These are phyloP conservation scores for Torymus auratus DNA, from an alignment of 2,888 invertebrate species.

Conservation along the genomic window DNA sequence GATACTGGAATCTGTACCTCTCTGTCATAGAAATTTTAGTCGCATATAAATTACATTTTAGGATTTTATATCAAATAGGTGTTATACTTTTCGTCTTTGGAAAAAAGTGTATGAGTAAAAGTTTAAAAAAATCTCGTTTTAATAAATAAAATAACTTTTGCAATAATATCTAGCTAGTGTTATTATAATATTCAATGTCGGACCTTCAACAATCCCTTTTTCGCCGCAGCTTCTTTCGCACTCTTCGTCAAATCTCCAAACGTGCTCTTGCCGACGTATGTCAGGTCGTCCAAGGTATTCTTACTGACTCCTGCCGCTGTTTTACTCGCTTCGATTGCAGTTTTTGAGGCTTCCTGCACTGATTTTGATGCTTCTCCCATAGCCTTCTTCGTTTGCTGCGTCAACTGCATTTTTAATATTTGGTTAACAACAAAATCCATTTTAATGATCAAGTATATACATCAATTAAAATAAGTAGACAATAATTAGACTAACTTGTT, in stretches of 20 bases:
- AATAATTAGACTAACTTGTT: slow-evolving; percentile 82
- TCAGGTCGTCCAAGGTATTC: slow-evolving; percentile 91
- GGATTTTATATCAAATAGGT: too few relatives aligned
- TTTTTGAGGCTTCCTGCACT: slow-evolving; percentile 90
- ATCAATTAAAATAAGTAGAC: not conserved
- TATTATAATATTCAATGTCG: not conserved
- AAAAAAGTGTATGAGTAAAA: too few relatives aligned
- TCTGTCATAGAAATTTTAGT: too few relatives aligned
- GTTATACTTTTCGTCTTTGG: too few relatives aligned
- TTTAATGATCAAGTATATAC: not conserved
- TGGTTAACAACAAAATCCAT: not conserved
- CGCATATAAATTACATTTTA: too few relatives aligned
- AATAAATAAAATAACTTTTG: too few relatives aligned
- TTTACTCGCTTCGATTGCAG: slow-evolving; percentile 90
- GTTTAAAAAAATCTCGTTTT: too few relatives aligned
- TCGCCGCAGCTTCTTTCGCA: slow-evolving; percentile 91
- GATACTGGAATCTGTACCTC: too few relatives aligned
- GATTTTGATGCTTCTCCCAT: slow-evolving; percentile 89
- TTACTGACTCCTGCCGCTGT: slow-evolving; percentile 92
- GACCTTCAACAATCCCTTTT: slow-evolving; percentile 90
- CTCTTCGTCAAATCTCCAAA: slow-evolving; percentile 93
- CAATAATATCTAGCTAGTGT: too few relatives aligned
- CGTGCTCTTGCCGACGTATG: slow-evolving; percentile 93
- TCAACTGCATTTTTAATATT: slow-evolving; percentile 78
- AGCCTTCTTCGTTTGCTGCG: slow-evolving; percentile 91